Base-by-base conservation (phyloP, 30 jellyfish, hydroid and myxozoan genomes). In the Cassiopea andromeda region DNA sequence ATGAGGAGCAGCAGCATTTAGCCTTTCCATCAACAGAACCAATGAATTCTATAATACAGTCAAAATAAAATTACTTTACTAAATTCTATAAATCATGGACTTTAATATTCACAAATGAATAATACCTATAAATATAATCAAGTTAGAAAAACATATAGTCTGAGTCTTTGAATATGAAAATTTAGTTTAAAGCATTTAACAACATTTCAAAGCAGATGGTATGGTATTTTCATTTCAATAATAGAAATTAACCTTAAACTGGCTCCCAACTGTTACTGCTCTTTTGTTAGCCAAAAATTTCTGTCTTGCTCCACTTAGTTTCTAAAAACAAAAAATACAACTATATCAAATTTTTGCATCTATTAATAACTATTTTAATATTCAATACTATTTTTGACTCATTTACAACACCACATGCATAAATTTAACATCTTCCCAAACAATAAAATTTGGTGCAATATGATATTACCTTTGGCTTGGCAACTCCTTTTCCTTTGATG, bases 1-100 rank as follows among this genome's bases (percentile, higher is more conserved):
- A 75, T 90, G 97, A 3, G 97, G 97, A 8, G 91, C 90, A 8
- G 97, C 92, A n/a, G 91, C 75, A 46, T 74, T 76, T 82, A 90
- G 71, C 58, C 73, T 76, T 54, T 82, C 93, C 93, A 90, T 82
- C 82, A 90, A 69, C 75, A 79, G 17, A 50, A 75, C 46, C 90
- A 90, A 54, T 27, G 97, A 90, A 78, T 75, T 90, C 97, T 89
- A 44, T 2, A 74, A 83, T 50, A 85, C 49, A 85, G 6, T 4
- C 73, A 64, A 64, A 17, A 64, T 10, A 46, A 78, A 78, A 78
- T n/a, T 48, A 38, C 10, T 54, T 10, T 54, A 6, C 64, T 10
- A 54, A 54, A 54, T 54, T 27, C 38, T 27, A 27, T 27, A 27
- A 27, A 27, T 27, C 38, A n/a, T n/a, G n/a, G n/a, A n/a, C n/a